Evolutionary conservation across 1,140 invertebrate genomes (phyloP), one percentile per base, ranked within the genome.

Genomic region (Lysiphlebus fabarum): DNA sequence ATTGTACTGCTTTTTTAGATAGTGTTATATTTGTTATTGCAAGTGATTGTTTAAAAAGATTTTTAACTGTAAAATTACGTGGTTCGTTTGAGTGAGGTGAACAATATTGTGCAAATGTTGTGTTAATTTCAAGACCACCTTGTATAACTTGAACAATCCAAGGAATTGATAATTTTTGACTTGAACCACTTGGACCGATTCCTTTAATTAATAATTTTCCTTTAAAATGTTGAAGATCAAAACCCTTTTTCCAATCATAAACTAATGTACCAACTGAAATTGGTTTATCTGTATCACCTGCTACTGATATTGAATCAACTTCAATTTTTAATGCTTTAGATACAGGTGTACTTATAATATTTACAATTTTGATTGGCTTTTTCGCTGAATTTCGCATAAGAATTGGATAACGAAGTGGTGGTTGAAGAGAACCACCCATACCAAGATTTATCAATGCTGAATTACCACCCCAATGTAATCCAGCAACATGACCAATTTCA

Each of bases 381-480:
- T 83, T 83, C 11, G 86, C 84, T 48, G 89, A 88, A 77, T 92
- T 92, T 64, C 87, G 82, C 44, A 92, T 77, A 66, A 82, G 83
- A 55, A 92, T 77, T 59, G 83, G 82, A 41, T 90, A 75, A 54
- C 81, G 81, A 72, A 84, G 85, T 7, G 88, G 85, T 50, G 81
- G 76, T 71, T 90, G 88, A 64, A 86, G 75, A 34, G 84, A 84
- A 43, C 89, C 85, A 48, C 91, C 81, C 64, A 91, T 83, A 62
- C 92, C 92, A 80, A 95, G 93, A 80, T 95, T 90, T 42, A 95
- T 82, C 61, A 87, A 77, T 60, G 92, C 90, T 67, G 87, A 85
- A 44, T 87, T 85, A 45, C 87, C 84, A 62, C 76, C 76, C 77
- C 76, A 79, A 78, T 91, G 92, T 54, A 93, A 81, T 53, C 90